Evolutionary conservation across 2,888 invertebrate species (phyloP).

Genomic region (Drosophila infuscata): DNA sequence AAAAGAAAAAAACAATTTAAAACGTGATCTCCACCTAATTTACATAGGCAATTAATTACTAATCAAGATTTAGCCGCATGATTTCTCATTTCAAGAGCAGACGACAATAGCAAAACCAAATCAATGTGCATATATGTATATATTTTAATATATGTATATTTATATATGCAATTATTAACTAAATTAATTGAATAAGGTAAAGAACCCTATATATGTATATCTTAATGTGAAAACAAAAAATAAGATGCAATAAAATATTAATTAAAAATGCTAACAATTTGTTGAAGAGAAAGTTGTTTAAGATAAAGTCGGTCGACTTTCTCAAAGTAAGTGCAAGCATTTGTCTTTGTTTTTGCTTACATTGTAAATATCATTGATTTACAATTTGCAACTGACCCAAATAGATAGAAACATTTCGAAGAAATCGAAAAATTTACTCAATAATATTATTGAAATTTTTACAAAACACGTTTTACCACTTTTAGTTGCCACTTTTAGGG

Average conservation of each 20-base stretch:
- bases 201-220: background rate
- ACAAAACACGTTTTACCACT: conserved; percentile 6
- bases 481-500: background rate
- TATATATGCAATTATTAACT: background rate
- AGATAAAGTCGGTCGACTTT: conserved; percentile 29
- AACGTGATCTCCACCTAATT: background rate
- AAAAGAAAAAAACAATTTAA: background rate
- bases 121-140: background rate
- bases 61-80: background rate
- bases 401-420: background rate
- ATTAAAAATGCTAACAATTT: conserved; percentile 35
- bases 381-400: background rate
- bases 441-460: background rate
- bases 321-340: conserved; percentile 17
- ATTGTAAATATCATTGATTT: background rate
- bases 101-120: background rate
- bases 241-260: background rate
- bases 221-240: background rate
- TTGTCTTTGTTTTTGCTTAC: background rate
- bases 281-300: conserved; percentile 42
- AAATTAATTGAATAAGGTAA: background rate
- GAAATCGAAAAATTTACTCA: background rate
- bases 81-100: background rate
- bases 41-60: background rate
- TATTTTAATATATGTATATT: background rate